A percentile compares a stretch with the other conserved stretches of the same genome.
Conservation (phyloP, 2,888 invertebrate genomes). For the Athripsodes cinereus region DNA sequence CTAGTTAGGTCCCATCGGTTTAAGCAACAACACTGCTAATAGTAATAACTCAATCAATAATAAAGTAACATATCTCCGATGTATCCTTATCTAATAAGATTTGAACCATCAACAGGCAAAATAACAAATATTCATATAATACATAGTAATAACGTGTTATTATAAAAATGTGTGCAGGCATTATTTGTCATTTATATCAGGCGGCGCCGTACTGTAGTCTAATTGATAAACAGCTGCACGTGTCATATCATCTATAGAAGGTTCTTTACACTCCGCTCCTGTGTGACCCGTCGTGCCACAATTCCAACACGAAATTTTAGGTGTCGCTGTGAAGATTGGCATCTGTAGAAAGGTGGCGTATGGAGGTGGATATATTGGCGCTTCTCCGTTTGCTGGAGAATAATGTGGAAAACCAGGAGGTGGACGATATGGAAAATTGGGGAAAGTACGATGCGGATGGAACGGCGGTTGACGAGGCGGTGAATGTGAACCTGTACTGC, state of each 20-base stretch:
- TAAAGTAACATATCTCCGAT: conserved; percentile 10
- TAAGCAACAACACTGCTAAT: conserved; percentile 4
- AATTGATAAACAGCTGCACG: conserved; percentile 63
- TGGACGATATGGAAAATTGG: conserved; percentile 39
- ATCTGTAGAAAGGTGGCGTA: conserved; percentile 46
- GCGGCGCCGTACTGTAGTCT: conserved; percentile 54
- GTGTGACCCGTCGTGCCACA: conserved; percentile 82
- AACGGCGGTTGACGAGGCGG: conserved; percentile 34
- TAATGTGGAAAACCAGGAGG: conserved; percentile 40
- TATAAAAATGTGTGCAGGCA: conserved; percentile 15
- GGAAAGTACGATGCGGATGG: conserved; percentile 34
- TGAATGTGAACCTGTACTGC: conserved; percentile 33
- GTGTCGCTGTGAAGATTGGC: conserved; percentile 48
- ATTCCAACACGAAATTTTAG: conserved; percentile 80
- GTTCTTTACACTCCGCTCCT: conserved; percentile 83
- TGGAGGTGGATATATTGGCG: conserved; percentile 43
- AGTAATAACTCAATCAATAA: no score
- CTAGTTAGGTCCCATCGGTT: conserved; percentile 15
- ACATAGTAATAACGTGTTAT: conserved; percentile 20
- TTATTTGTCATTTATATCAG: conserved; percentile 37
- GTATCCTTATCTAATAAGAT: conserved; percentile 21
- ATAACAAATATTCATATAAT: conserved; percentile 14
- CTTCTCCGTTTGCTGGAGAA: conserved; percentile 42
- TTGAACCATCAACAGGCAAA: conserved; percentile 23
- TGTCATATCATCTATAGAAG: conserved; percentile 89